Evolutionary conservation across 2,888 invertebrate species (phyloP), one percentile per base, ranked within the genome.

Genomic region (Caenorhabditis zanzibari): DNA sequence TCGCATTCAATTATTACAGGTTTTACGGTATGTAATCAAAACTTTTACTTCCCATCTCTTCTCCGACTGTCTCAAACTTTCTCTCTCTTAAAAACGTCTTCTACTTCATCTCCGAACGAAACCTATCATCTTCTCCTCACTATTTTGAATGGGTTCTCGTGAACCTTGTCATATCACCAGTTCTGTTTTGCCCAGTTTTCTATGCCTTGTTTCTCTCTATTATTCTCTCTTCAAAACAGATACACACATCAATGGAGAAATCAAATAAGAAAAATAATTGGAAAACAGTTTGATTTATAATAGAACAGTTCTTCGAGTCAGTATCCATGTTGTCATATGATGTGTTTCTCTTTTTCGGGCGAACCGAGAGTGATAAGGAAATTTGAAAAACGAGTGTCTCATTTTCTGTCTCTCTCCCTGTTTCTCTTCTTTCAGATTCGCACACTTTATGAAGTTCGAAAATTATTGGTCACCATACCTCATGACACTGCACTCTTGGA

Each of bases 401-500:
- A 22, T 26, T 47, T 22, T 26, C 58, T 26, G 44, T 44, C 14
- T 35, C 26, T 47, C 38, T 26, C 58, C 32, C 12, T 26, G 26
- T 28, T 47, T 35, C 26, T 47, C 38, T 26, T 32, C 32, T 2
- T 26, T 16, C 47, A 28, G 32, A 68, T 68, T 68, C 24, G 19
- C 47, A 54, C 19, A 54, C 54, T 54, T 24, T 26, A 16, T 24
- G 54, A 26, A 54, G 26, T 54, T 26, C 54, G 19, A 22, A 44
- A 28, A 9, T n/a, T 26, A 28, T 63, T 44, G 26, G 26, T 22
- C 32, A 24, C 56, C 56, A 38, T 38, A 79, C 79, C 68, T 63
- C 64, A 79, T 32, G 12, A 54, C 32, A 10, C 26, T 49, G 59
- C 24, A 41, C 22, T 79, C 71, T 10, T 79, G 79, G 19, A 79